These are phyloP conservation scores for Ormyrus nitidulus DNA, from an alignment of 2,888 invertebrate genomes.

Conservation along the genomic window DNA sequence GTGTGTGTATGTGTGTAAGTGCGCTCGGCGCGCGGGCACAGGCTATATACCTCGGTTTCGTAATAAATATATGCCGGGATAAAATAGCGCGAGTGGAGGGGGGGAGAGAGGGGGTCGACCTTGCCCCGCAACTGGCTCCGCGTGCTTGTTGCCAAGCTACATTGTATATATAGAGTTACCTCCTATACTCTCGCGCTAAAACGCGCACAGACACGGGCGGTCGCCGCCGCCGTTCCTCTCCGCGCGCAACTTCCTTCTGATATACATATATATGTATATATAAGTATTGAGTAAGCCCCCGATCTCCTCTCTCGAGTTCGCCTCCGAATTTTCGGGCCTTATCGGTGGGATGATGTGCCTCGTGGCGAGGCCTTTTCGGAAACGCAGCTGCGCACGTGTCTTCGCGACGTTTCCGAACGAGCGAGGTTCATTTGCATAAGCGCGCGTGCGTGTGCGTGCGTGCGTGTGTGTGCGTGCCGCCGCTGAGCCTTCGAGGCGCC, in stretches of 20 bases:
- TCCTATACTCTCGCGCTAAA: not conserved
- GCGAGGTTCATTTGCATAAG: too few relatives aligned
- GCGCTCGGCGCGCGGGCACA: not conserved
- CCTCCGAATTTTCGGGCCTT: too few relatives aligned
- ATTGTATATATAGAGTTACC: conserved; percentile 66
- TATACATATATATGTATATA: too few relatives aligned
- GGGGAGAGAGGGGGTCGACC: conserved; percentile 68
- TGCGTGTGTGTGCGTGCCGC: too few relatives aligned
- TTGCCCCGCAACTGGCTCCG: conserved; percentile 64
- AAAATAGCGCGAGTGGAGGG: conserved; percentile 64
- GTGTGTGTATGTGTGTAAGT: not conserved
- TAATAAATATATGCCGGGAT: conserved; percentile 72
- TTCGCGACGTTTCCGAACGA: too few relatives aligned
- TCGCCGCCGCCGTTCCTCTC: not conserved
- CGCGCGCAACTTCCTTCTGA: not conserved
- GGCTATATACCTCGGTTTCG: conserved; percentile 62
- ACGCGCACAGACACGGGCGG: not conserved
- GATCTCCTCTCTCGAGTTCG: not conserved
- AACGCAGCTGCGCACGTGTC: too few relatives aligned
- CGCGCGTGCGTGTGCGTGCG: too few relatives aligned
- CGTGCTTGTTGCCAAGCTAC: conserved; percentile 73
- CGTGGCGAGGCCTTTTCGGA: too few relatives aligned
- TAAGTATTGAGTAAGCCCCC: too few relatives aligned
- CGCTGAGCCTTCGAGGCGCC: too few relatives aligned
- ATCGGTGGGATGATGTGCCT: not conserved